These are phyloP conservation scores for Oceanodroma leucorhoa DNA, from an alignment of 2,797 vertebrate species.

Conservation along the genomic window DNA sequence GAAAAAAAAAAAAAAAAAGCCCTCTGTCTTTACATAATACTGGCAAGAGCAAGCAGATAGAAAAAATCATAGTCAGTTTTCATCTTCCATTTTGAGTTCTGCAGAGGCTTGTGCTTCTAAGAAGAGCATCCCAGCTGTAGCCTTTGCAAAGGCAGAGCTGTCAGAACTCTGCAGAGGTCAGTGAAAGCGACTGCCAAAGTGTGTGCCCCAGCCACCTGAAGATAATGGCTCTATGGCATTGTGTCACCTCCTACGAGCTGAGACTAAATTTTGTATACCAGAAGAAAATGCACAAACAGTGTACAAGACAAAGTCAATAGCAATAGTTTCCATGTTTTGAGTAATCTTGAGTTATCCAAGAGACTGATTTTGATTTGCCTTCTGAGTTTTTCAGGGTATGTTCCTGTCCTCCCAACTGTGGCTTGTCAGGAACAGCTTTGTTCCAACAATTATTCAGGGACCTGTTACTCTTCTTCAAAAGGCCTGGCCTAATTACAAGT, in stretches of 20 bases:
- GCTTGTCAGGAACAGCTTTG: neutral
- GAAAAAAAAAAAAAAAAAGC: neutral
- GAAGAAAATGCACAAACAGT: neutral
- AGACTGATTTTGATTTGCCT: neutral
- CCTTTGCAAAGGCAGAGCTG: neutral
- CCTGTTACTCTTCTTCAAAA: neutral
- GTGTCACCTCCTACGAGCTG: accelerated
- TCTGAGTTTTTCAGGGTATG: neutral
- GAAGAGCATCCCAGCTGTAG: neutral
- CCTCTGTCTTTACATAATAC: neutral
- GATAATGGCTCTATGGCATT: neutral
- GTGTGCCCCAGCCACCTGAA: neutral
- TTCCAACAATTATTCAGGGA: neutral
- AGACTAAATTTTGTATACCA: neutral
- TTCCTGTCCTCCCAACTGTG: neutral
- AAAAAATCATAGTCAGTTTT: neutral
- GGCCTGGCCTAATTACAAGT: neutral
- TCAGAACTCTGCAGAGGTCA: neutral
- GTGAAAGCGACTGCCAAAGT: accelerated
- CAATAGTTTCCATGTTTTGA: neutral
- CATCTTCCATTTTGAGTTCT: neutral
- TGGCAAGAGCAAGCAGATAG: neutral
- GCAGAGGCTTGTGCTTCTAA: neutral
- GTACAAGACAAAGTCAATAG: neutral
- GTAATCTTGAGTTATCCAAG: neutral